Conservation (phyloP, 2,113 vertebrate genomes). For the Otus sunia region DNA sequence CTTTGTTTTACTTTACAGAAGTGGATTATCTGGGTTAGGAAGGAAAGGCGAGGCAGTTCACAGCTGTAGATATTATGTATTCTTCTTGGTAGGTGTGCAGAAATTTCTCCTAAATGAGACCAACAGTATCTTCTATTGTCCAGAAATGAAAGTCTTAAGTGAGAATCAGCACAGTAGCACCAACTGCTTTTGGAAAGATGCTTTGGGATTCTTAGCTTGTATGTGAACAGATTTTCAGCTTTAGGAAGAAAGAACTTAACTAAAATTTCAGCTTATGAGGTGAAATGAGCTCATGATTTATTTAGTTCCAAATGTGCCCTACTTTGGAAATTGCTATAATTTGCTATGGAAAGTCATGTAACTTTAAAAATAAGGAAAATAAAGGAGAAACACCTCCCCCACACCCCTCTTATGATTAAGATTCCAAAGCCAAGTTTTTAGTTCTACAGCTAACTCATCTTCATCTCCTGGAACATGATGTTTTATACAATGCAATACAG, state of each 20-base stretch:
- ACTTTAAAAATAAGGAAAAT: background rate
- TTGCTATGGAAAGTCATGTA: background rate
- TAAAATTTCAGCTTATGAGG: background rate
- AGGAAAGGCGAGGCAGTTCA: background rate
- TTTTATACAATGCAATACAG: background rate
- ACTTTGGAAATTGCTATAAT: background rate
- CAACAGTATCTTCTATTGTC: background rate
- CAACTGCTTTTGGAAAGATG: background rate
- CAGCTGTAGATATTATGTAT: background rate
- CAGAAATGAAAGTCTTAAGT: background rate
- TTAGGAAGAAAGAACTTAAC: background rate
- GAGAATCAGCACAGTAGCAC: background rate
- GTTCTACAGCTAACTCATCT: background rate
- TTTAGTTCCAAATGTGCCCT: background rate
- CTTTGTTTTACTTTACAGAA: background rate
- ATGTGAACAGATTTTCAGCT: background rate
- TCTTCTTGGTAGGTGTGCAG: background rate
- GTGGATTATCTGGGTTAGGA: background rate
- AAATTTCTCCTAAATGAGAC: background rate
- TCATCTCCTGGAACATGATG: background rate
- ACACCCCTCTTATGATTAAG: background rate
- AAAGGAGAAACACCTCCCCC: fast-evolving
- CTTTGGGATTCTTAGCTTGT: background rate
- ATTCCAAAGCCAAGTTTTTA: background rate
- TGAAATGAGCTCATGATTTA: background rate